Evolutionary conservation across 2,113 vertebrate genomes (phyloP).

Genomic region (Etheostoma spectabile): DNA sequence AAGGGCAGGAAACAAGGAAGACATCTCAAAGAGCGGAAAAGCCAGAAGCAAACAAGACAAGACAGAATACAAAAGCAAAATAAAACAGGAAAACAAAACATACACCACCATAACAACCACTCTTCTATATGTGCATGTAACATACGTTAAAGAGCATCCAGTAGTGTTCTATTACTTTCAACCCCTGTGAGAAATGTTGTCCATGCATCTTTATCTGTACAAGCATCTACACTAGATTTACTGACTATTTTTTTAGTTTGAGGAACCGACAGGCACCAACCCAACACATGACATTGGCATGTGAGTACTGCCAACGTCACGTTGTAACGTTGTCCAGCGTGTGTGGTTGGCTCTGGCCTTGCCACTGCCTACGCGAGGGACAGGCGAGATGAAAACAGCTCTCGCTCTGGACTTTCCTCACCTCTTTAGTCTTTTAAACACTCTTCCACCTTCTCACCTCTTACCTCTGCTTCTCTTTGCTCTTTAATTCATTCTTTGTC

Average conservation of each 20-base stretch:
- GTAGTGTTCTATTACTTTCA: background rate
- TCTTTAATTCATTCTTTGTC: background rate
- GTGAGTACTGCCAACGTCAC: too few relatives aligned
- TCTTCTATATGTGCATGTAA: background rate
- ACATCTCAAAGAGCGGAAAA: too few relatives aligned
- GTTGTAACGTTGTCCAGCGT: background rate
- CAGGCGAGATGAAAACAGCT: constrained; percentile 6
- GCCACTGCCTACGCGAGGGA: constrained; percentile 1
- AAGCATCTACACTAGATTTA: background rate
- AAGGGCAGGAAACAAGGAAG: too few relatives aligned
- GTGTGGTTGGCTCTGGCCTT: background rate
- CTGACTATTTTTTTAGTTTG: background rate
- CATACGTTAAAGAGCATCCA: background rate
- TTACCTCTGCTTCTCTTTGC: background rate
- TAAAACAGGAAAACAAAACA: too few relatives aligned
- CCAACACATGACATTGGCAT: background rate
- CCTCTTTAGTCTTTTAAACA: constrained; percentile 2
- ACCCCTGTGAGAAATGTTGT: too few relatives aligned
- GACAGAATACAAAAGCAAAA: too few relatives aligned
- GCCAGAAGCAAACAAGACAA: too few relatives aligned
- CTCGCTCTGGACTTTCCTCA: background rate
- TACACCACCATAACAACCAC: too few relatives aligned
- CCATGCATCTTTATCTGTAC: background rate
- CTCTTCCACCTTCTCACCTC: constrained; percentile 9
- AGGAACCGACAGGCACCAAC: too few relatives aligned